Percentiles rank a stretch among this genome's conserved stretches.
These are phyloP conservation scores for Drosophila acutilabella DNA, from an alignment of 2,888 invertebrate genomes.

Conservation along the genomic window DNA sequence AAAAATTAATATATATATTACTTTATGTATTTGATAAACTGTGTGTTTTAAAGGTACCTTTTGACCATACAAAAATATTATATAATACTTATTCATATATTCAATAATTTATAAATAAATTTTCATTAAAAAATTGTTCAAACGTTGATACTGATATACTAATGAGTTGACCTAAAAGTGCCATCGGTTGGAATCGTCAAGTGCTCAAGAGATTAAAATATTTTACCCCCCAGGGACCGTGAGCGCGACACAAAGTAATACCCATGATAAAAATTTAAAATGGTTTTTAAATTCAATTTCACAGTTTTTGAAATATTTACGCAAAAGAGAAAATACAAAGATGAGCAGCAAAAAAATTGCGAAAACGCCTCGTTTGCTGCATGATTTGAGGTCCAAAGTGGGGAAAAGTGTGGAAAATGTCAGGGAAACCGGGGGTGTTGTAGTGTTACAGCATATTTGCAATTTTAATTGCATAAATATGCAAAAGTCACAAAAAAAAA, in stretches of 20 bases:
- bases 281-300: constrained; percentile 33
- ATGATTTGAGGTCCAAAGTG: constrained; percentile 26
- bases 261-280: constrained; percentile 13
- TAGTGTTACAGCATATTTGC: constrained; percentile 76
- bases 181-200: not conserved
- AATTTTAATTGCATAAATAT: constrained; percentile 83
- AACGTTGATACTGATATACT: not conserved
- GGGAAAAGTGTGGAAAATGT: not conserved
- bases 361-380: constrained; percentile 48
- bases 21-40: no score
- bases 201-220: constrained; percentile 29
- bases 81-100: no score
- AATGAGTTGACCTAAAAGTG: not conserved
- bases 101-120: no score
- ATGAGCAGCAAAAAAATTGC: constrained; percentile 26
- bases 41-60: no score
- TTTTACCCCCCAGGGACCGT: not conserved
- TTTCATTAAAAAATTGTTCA: no score
- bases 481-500: constrained; percentile 62
- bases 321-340: constrained; percentile 5
- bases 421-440: not conserved
- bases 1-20: no score
- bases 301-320: constrained; percentile 13
- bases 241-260: not conserved
- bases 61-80: no score